Percentiles rank a stretch among this genome's conserved stretches.
These are phyloP conservation scores for Drosophila ezoana DNA, from an alignment of 2,888 invertebrate genomes.

Conservation along the genomic window DNA sequence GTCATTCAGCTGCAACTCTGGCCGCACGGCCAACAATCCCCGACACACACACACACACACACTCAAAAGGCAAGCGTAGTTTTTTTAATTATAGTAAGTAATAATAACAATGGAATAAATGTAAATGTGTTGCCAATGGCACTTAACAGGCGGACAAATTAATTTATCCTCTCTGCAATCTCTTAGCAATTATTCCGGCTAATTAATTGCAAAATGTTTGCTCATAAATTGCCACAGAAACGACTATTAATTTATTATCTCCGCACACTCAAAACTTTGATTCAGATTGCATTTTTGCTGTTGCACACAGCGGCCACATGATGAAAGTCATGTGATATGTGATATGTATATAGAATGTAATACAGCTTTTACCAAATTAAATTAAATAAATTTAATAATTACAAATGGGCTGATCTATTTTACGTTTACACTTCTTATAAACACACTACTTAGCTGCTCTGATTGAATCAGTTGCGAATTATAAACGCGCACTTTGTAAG, in stretches of 20 bases:
- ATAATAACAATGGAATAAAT: constrained; percentile 12
- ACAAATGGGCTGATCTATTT: too few species aligned
- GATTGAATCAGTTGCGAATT: too few species aligned
- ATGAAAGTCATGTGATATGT: neutral
- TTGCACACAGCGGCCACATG: neutral
- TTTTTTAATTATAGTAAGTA: constrained; percentile 28
- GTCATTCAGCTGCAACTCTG: neutral
- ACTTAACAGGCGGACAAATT: constrained; percentile 11
- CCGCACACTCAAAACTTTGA: neutral
- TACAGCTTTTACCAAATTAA: too few species aligned
- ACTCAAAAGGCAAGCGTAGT: neutral
- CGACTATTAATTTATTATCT: constrained; percentile 15
- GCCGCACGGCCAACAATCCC: too few species aligned
- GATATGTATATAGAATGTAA: neutral
- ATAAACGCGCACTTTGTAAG: too few species aligned
- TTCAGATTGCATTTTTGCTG: neutral
- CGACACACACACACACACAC: neutral
- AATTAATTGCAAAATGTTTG: constrained; percentile 30
- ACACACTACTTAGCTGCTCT: too few species aligned
- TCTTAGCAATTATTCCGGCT: constrained; percentile 13
- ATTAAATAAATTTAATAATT: too few species aligned
- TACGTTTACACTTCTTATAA: too few species aligned
- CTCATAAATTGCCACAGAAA: constrained; percentile 14
- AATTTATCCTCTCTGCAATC: constrained; percentile 21
- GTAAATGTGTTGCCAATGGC: constrained; percentile 22